A percentile compares a stretch with the other conserved stretches of the same genome.
Evolutionary conservation across 2,888 invertebrate genomes (phyloP).

Genomic region (Thecophora atra): DNA sequence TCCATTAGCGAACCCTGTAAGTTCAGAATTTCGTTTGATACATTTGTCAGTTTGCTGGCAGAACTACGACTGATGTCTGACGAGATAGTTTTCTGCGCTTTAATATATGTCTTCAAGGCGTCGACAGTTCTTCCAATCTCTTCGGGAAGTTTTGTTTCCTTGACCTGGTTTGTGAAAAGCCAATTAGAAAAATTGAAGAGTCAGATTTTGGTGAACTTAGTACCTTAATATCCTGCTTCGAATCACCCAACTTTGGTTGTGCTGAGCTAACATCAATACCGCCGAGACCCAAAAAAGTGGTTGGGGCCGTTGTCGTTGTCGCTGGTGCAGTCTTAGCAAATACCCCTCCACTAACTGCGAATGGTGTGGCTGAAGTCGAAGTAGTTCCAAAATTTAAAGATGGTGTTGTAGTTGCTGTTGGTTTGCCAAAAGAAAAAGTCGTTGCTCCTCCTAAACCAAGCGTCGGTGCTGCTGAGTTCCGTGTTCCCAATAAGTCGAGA

Average conservation of each 20-base stretch:
- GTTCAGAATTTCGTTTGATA: constrained; percentile 59
- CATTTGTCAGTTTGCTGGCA: constrained; percentile 62
- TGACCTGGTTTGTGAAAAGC: constrained; percentile 50
- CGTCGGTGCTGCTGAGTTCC: not conserved
- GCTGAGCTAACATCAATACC: constrained; percentile 63
- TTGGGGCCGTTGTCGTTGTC: constrained; percentile 50
- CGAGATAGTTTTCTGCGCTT: constrained; percentile 83
- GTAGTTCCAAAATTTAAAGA: constrained; percentile 59
- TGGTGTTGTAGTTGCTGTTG: constrained; percentile 54
- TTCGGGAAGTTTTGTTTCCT: constrained; percentile 72
- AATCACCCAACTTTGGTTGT: constrained; percentile 63
- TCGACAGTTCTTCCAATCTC: constrained; percentile 82
- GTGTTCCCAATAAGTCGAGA: not conserved
- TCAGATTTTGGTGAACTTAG: not conserved
- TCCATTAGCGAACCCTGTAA: constrained; percentile 60
- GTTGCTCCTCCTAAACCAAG: constrained; percentile 44
- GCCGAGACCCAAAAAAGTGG: constrained; percentile 61
- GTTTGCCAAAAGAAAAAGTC: constrained; percentile 55
- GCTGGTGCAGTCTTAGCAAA: constrained; percentile 54
- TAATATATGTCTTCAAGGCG: constrained; percentile 83
- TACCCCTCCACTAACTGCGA: constrained; percentile 44
- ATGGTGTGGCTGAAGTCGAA: constrained; percentile 57
- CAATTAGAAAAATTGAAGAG: not conserved
- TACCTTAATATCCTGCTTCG: constrained; percentile 61
- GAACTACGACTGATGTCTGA: constrained; percentile 82